Evolutionary conservation across 2,888 invertebrate genomes (phyloP).

Genomic region (Nipponacmea schrenckii): DNA sequence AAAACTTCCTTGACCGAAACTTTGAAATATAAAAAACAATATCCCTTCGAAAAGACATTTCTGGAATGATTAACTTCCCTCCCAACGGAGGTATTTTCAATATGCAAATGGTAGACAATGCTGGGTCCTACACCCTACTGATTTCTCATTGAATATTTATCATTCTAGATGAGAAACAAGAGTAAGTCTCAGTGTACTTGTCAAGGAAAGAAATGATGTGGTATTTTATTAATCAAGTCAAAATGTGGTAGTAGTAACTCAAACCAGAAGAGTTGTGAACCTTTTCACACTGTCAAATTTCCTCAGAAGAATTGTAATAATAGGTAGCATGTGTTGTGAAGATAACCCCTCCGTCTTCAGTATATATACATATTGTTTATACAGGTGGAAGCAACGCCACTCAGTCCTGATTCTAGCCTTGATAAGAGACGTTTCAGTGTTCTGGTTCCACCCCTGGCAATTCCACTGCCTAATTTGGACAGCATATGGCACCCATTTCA

Average conservation of each 20-base stretch:
- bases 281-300: conserved; percentile 6
- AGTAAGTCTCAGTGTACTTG: no score
- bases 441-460: conserved; percentile 6
- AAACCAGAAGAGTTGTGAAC: conserved; percentile 4
- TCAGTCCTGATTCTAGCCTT: conserved; percentile 4
- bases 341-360: conserved; percentile 6
- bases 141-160: no score
- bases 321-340: conserved; percentile 7
- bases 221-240: no score
- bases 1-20: no score
- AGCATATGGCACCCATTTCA: conserved; percentile 2
- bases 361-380: conserved; percentile 6
- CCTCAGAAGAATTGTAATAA: background rate
- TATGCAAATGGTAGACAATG: no score
- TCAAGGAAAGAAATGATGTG: no score
- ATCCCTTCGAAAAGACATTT: no score
- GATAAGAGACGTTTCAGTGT: background rate
- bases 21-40: no score
- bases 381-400: conserved; percentile 8
- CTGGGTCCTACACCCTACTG: no score
- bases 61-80: no score
- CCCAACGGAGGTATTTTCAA: no score
- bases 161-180: no score
- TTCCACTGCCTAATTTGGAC: conserved; percentile 6
- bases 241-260: background rate